A percentile compares a stretch with the other conserved stretches of the same genome.
phyloP scores from a whole-genome alignment of 2,113 vertebrate species.

The Ceyx melanurus region DNA sequence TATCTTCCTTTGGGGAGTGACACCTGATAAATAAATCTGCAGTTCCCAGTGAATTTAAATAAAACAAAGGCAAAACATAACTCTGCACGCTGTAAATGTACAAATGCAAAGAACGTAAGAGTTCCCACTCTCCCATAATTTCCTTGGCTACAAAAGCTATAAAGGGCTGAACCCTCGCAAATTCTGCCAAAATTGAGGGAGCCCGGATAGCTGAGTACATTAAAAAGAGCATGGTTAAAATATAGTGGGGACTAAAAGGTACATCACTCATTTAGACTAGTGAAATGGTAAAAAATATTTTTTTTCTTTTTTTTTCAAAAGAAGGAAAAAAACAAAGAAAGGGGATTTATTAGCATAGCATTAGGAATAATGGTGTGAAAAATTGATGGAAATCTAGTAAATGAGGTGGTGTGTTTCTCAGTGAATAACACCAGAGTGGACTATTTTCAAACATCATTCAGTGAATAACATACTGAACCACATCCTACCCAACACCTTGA shows the following conservation, averaged over 20 bases:
- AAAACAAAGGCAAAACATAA: conserved; percentile 17
- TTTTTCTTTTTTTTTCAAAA: background rate
- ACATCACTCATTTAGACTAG: background rate
- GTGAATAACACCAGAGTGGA: background rate
- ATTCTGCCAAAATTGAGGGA: background rate
- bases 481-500: background rate
- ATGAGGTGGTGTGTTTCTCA: background rate
- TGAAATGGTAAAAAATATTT: background rate
- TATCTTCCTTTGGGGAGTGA: conserved; percentile 35
- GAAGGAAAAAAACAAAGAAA: background rate
- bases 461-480: background rate
- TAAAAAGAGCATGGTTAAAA: background rate
- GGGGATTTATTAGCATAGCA: background rate
- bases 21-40: conserved; percentile 53
- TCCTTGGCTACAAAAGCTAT: background rate
- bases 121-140: background rate
- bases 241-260: background rate
- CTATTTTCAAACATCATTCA: background rate
- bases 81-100: background rate
- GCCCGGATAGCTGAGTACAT: background rate
- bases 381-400: background rate
- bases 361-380: background rate
- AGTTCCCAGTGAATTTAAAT: conserved; percentile 24
- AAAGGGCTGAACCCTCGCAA: background rate
- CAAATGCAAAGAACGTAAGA: background rate